phyloP scores from a whole-genome alignment of 2,888 invertebrate species.

The Camponotus fellah region DNA sequence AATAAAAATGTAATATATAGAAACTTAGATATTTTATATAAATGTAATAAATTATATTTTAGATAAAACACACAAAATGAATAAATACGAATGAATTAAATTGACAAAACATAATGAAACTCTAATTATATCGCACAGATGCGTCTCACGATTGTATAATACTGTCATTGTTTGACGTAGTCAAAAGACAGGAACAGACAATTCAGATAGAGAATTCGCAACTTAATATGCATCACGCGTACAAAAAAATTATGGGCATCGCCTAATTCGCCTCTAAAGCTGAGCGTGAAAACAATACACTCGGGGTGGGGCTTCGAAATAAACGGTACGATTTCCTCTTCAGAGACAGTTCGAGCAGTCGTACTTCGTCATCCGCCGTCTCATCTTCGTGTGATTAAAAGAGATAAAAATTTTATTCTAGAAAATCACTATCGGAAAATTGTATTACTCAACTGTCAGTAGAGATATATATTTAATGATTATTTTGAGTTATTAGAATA shows the following conservation, averaged over 20 bases:
- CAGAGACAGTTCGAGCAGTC: slow-evolving; percentile 50
- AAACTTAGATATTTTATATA: not conserved
- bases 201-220: slow-evolving; percentile 20
- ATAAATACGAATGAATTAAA: not conserved
- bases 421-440: not conserved
- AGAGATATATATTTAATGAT: not conserved
- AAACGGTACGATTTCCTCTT: slow-evolving; percentile 60
- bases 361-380: slow-evolving; percentile 54
- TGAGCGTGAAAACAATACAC: slow-evolving; percentile 78
- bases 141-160: slow-evolving; percentile 24
- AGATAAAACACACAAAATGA: not conserved
- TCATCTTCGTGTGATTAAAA: slow-evolving; percentile 19
- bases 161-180: slow-evolving; percentile 30
- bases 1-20: not conserved
- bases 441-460: not conserved
- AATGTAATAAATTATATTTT: not conserved
- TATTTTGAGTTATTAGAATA: not conserved
- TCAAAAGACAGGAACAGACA: not conserved
- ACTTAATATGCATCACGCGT: slow-evolving; percentile 42
- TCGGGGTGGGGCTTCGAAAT: slow-evolving; percentile 68
- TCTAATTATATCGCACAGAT: slow-evolving; percentile 27
- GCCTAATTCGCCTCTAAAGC: slow-evolving; percentile 79
- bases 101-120: not conserved
- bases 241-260: slow-evolving; percentile 80
- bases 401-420: not conserved